Evolutionary conservation across 2,888 invertebrate species (phyloP).

Genomic region (Carpatolechia fugitivella): DNA sequence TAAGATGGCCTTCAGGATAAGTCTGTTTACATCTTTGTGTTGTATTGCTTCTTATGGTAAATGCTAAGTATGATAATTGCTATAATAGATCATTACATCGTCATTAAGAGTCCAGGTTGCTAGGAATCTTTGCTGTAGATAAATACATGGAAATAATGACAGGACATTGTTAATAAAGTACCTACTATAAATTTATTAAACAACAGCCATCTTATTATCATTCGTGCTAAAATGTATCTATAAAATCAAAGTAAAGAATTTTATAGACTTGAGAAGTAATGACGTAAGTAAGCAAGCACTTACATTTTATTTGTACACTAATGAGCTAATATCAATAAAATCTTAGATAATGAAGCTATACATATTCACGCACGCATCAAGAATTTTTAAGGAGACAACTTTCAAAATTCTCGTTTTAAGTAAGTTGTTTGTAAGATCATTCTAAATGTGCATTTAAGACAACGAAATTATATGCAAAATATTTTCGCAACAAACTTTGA

Average conservation of each 20-base stretch:
- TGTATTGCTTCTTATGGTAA: conserved; percentile 20
- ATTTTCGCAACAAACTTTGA: conserved; percentile 7
- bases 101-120: background rate
- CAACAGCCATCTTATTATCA: too few relatives aligned
- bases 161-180: background rate
- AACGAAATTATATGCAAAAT: background rate
- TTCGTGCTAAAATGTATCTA: too few relatives aligned
- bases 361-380: conserved; percentile 1
- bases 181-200: too few relatives aligned
- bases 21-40: conserved; percentile 29
- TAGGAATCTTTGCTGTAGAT: background rate
- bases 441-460: background rate
- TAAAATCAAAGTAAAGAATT: background rate
- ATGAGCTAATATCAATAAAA: conserved; percentile 4
- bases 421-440: background rate
- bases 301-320: background rate
- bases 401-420: conserved; percentile 1
- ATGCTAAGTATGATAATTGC: conserved; percentile 27
- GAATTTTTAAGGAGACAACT: background rate
- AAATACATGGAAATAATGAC: background rate
- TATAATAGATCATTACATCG: background rate
- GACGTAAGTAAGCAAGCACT: background rate
- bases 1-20: conserved; percentile 35
- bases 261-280: background rate
- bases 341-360: background rate